A percentile compares a stretch with the other conserved stretches of the same genome.
Conservation (phyloP, 2,113 vertebrate genomes). For the Rhabdornis inornatus region DNA sequence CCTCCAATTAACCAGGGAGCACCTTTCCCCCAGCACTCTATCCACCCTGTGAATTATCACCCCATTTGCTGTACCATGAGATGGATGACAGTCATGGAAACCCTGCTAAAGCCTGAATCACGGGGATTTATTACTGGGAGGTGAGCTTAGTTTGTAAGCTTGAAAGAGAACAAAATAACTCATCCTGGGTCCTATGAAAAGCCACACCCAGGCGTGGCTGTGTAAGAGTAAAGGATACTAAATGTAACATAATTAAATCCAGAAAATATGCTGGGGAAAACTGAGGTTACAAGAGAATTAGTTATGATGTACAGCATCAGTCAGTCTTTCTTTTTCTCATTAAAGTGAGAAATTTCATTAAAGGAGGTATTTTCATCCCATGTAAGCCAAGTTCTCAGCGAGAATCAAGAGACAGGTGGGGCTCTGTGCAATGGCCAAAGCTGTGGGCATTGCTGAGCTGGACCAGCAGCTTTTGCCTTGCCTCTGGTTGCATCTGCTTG, state of each 20-base stretch:
- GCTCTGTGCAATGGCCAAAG: accelerated
- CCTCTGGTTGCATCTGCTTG: background rate
- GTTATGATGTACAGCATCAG: background rate
- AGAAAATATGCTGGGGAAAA: background rate
- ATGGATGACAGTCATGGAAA: background rate
- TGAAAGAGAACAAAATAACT: background rate
- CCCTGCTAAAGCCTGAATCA: background rate
- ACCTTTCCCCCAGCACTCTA: background rate
- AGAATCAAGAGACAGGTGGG: background rate
- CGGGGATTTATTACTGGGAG: background rate
- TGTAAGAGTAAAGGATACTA: background rate
- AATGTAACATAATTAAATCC: background rate
- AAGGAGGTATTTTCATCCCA: background rate
- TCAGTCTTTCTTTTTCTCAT: background rate
- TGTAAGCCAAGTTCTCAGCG: background rate
- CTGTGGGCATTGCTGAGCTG: background rate
- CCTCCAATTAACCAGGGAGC: background rate
- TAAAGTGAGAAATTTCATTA: background rate
- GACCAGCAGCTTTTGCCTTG: background rate
- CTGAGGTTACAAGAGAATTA: background rate
- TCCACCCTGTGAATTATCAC: background rate
- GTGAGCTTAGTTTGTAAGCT: background rate
- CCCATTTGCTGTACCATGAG: background rate
- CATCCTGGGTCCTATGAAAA: background rate
- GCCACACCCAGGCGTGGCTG: background rate